phyloP scores from a whole-genome alignment of 1,140 invertebrate species.

The Acyrthosiphon pisum region DNA sequence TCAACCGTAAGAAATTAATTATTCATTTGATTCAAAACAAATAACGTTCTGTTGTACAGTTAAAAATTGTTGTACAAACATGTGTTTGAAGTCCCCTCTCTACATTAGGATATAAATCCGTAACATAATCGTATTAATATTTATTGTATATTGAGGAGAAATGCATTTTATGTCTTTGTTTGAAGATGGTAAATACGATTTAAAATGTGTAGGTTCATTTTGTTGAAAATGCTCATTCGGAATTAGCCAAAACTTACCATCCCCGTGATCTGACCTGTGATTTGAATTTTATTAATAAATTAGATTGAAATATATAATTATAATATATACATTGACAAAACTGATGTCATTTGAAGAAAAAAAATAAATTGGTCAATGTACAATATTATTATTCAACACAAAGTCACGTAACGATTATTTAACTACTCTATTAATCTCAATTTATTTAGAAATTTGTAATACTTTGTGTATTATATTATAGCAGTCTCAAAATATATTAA shows the following conservation, averaged over 20 bases:
- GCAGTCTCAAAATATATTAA: constrained; percentile 36
- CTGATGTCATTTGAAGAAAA: no score
- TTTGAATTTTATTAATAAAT: background rate
- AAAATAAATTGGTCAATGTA: no score
- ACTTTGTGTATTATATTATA: constrained; percentile 1
- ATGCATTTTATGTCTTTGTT: background rate
- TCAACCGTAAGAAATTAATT: background rate
- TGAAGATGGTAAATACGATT: background rate
- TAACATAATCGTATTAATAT: background rate
- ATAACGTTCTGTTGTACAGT: background rate
- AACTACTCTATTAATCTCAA: constrained; percentile 23
- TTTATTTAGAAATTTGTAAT: constrained; percentile 23
- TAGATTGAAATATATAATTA: background rate
- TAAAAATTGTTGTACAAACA: background rate
- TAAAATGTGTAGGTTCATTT: background rate
- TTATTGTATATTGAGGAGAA: background rate
- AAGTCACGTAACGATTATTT: background rate
- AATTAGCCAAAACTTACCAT: no score
- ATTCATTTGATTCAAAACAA: background rate
- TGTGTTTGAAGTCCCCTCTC: background rate
- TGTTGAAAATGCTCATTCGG: background rate
- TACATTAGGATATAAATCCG: no score
- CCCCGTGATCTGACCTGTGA: background rate
- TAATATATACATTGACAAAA: no score
- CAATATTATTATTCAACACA: no score